Evolutionary conservation across 2,797 vertebrate species (phyloP).

Genomic region (Tiaroga cobitis): DNA sequence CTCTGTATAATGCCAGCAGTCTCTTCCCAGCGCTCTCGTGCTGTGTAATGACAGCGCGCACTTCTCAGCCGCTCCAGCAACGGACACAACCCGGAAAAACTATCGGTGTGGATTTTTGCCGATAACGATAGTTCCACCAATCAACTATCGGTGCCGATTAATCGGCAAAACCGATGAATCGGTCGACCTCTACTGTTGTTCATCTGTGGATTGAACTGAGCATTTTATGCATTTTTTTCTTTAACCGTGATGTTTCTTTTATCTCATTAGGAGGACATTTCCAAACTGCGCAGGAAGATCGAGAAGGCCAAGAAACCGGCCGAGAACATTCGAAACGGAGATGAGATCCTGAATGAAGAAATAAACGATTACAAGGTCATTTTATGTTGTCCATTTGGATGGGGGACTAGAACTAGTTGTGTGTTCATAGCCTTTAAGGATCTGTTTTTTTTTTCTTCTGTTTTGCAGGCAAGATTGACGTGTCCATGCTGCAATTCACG

Average conservation of each 20-base stretch:
- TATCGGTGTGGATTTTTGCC: too few species aligned
- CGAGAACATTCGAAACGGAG: slow-evolving; percentile 94
- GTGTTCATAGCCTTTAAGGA: not conserved
- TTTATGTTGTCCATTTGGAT: not conserved
- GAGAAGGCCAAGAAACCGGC: slow-evolving; percentile 97
- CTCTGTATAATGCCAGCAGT: too few species aligned
- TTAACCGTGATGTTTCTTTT: not conserved
- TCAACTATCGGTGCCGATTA: too few species aligned
- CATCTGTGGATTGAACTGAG: not conserved
- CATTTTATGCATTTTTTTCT: too few species aligned
- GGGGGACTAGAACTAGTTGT: not conserved
- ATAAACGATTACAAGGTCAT: slow-evolving; percentile 96
- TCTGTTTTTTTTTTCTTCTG: not conserved
- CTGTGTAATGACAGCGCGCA: too few species aligned
- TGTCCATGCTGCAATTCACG: slow-evolving; percentile 98
- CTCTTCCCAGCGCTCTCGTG: too few species aligned
- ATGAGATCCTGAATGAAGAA: slow-evolving; percentile 96
- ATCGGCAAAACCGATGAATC: too few species aligned
- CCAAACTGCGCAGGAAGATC: slow-evolving; percentile 90
- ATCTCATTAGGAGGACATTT: slow-evolving; percentile 90
- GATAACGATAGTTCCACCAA: too few species aligned
- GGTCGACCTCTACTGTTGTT: too few species aligned
- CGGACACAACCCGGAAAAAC: too few species aligned
- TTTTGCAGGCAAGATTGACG: slow-evolving; percentile 87
- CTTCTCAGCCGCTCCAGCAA: too few species aligned